Percentiles rank a stretch among this genome's conserved stretches.
phyloP scores from a whole-genome alignment of 1,140 invertebrate genomes.

The Aphaenogaster ashmeadi region DNA sequence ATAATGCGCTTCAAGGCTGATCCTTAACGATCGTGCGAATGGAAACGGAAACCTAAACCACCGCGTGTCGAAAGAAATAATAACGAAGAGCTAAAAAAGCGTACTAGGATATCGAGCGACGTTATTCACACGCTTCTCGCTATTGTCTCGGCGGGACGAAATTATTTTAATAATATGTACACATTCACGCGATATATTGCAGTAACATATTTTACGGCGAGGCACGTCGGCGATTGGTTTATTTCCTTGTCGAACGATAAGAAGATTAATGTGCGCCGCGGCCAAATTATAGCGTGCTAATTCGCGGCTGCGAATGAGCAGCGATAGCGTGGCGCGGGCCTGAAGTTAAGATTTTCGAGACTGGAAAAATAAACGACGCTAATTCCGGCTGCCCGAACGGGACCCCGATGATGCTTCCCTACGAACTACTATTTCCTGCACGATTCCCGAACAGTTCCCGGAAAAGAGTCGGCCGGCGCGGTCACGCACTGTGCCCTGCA shows the following conservation, averaged over 20 bases:
- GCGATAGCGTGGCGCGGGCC: conserved; percentile 23
- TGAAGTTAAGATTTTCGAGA: conserved; percentile 39
- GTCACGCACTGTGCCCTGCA: background rate
- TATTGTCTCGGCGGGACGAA: background rate
- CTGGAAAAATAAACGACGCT: conserved; percentile 35
- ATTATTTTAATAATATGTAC: conserved; percentile 20
- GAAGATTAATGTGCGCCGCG: conserved; percentile 25
- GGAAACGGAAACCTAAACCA: conserved; percentile 18
- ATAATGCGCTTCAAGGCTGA: conserved; percentile 9
- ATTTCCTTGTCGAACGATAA: conserved; percentile 42
- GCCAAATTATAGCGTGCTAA: conserved; percentile 47
- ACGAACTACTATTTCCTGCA: conserved; percentile 69
- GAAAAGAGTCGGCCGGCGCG: conserved; percentile 48
- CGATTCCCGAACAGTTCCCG: conserved; percentile 63
- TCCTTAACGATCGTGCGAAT: conserved; percentile 33
- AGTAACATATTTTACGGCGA: background rate
- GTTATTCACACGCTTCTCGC: conserved; percentile 16
- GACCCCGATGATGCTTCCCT: background rate
- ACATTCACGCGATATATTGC: conserved; percentile 26
- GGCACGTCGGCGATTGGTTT: conserved; percentile 7
- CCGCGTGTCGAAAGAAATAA: conserved; percentile 33
- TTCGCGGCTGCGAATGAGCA: conserved; percentile 24
- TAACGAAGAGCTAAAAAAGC: conserved; percentile 13
- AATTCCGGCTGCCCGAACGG: conserved; percentile 24
- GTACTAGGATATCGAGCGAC: conserved; percentile 6